A percentile compares a stretch with the other conserved stretches of the same genome.
Evolutionary conservation across 2,888 invertebrate species (phyloP).

Genomic region (Diaphora mendica): DNA sequence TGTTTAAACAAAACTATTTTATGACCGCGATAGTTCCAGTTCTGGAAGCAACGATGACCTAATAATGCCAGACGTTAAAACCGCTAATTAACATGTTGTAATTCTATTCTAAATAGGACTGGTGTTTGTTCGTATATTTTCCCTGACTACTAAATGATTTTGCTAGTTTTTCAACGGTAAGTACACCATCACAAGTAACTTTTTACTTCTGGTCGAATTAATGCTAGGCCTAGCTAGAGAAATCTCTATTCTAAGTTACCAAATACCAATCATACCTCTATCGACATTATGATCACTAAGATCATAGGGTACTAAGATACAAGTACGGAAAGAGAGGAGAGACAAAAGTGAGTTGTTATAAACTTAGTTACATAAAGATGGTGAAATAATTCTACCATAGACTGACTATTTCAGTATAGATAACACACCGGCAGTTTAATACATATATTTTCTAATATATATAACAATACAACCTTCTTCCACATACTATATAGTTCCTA

Average conservation of each 20-base stretch:
- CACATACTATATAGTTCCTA: too few species aligned
- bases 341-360: too few species aligned
- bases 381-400: neutral
- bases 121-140: neutral
- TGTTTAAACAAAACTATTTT: neutral
- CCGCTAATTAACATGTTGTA: slow-evolving; percentile 34
- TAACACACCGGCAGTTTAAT: neutral
- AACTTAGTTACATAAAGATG: neutral
- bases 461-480: neutral
- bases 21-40: slow-evolving; percentile 19
- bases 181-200: neutral
- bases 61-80: slow-evolving; percentile 27
- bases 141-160: neutral
- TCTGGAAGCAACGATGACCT: slow-evolving; percentile 31
- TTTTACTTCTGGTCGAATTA: neutral
- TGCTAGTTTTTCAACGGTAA: neutral
- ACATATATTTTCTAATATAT: neutral
- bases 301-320: too few species aligned
- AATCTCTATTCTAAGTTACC: neutral
- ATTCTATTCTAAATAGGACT: neutral
- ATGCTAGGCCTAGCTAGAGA: neutral
- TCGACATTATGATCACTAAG: neutral
- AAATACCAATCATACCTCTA: neutral
- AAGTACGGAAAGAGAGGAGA: neutral
- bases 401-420: neutral